A percentile compares a stretch with the other conserved stretches of the same genome.
These are phyloP conservation scores for Argentina silus DNA, from an alignment of 2,797 vertebrate genomes.

Conservation along the genomic window DNA sequence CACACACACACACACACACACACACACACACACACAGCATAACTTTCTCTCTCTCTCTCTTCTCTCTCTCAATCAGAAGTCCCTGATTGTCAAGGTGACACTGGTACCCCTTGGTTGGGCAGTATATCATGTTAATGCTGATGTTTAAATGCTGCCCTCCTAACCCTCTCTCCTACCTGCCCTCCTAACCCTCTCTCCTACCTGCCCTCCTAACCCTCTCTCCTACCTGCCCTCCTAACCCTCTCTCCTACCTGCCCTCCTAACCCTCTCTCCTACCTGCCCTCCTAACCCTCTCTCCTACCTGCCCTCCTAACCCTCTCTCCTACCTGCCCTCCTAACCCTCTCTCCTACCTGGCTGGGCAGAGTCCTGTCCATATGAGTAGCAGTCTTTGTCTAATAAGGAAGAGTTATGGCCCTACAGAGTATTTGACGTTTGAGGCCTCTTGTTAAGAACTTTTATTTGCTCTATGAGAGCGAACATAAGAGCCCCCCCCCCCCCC, in stretches of 20 bases:
- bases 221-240: not conserved
- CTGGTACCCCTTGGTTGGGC: not conserved
- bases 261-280: no score
- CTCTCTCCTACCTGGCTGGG: not conserved
- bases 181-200: not conserved
- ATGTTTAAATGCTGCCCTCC: not conserved
- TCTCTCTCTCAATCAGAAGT: not conserved
- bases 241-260: not conserved
- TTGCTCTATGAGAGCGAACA: slow-evolving; percentile 50
- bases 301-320: no score
- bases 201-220: not conserved
- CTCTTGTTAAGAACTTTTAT: slow-evolving; percentile 54
- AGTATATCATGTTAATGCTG: not conserved
- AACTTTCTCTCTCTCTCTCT: not conserved
- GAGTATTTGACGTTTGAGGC: slow-evolving; percentile 30
- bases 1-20: not conserved
- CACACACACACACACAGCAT: not conserved
- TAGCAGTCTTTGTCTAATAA: slow-evolving; percentile 37
- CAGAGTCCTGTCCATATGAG: slow-evolving; percentile 38
- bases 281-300: not conserved
- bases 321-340: not conserved
- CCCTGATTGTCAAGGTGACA: not conserved
- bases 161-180: not conserved
- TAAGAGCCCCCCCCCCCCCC: not conserved
- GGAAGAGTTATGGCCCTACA: slow-evolving; percentile 24